Percentiles rank a stretch among this genome's conserved stretches.
Evolutionary conservation across 2,113 vertebrate species (phyloP).

Genomic region (Enhydra lutris): DNA sequence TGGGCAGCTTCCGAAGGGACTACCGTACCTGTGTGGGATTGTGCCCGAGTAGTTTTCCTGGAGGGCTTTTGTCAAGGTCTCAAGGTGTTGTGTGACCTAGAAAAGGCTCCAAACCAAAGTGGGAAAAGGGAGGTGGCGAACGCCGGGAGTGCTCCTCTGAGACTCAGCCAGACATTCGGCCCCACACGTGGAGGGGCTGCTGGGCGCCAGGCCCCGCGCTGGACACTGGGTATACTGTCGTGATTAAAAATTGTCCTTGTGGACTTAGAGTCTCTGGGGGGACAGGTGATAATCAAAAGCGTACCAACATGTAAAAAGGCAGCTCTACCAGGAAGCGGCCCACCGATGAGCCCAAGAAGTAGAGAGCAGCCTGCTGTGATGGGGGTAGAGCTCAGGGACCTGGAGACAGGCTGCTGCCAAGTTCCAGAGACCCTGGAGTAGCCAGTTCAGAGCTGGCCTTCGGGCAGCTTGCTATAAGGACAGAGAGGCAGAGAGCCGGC

Average conservation of each 20-base stretch:
- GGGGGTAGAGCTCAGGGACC: fast-evolving
- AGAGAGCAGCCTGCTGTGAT: background rate
- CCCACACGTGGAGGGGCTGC: fast-evolving
- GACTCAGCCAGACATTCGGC: fast-evolving
- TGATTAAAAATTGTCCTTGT: background rate
- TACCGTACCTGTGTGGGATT: fast-evolving
- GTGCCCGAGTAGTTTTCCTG: background rate
- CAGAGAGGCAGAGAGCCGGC: background rate
- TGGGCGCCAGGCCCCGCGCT: background rate
- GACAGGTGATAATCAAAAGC: background rate
- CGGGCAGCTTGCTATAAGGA: background rate
- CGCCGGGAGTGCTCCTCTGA: fast-evolving
- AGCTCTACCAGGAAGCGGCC: background rate
- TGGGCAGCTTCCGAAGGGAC: background rate
- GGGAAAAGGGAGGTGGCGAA: background rate
- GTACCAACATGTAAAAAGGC: background rate
- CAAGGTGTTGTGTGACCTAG: background rate
- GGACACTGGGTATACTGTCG: fast-evolving
- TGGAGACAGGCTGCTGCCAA: background rate
- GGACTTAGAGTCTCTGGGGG: background rate
- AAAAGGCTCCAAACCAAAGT: background rate
- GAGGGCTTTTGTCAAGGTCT: background rate
- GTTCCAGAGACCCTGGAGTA: background rate
- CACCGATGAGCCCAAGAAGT: fast-evolving
- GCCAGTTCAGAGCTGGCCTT: fast-evolving